Percentiles rank a stretch among this genome's conserved stretches.
Evolutionary conservation across 2,888 invertebrate species (phyloP).

Genomic region (Ferrisia virgata): DNA sequence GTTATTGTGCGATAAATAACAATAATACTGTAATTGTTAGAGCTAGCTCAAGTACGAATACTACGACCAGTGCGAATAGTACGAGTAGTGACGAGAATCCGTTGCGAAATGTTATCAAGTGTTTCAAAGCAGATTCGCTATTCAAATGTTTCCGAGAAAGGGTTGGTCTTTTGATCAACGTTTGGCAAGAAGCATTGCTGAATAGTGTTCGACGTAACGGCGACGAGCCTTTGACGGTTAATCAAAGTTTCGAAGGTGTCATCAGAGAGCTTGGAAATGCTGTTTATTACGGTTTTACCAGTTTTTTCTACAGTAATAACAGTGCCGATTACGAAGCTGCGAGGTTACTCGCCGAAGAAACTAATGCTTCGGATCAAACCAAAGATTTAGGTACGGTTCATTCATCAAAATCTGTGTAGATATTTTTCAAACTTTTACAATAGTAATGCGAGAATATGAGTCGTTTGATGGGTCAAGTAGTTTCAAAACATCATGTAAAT

Average conservation of each 20-base stretch:
- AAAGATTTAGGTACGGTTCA: slow-evolving; percentile 33
- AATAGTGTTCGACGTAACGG: slow-evolving; percentile 38
- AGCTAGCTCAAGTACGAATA: background rate
- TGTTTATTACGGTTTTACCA: slow-evolving; percentile 47
- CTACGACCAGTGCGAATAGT: background rate
- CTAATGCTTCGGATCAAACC: background rate
- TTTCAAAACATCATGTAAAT: background rate
- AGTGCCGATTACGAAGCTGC: background rate
- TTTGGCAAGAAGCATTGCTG: slow-evolving; percentile 26
- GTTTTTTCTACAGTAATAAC: slow-evolving; percentile 40
- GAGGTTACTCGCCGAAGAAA: slow-evolving; percentile 1
- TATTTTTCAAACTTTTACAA: background rate
- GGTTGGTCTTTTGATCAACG: slow-evolving; percentile 6
- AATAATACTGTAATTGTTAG: background rate
- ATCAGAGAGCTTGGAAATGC: slow-evolving; percentile 48
- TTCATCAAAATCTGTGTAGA: no score
- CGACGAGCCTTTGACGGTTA: background rate
- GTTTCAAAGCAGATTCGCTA: slow-evolving; percentile 37
- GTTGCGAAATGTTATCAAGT: slow-evolving; percentile 32
- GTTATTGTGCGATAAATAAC: slow-evolving; percentile 36
- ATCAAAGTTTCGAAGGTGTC: slow-evolving; percentile 46
- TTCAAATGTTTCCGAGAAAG: slow-evolving; percentile 39
- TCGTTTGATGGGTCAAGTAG: background rate
- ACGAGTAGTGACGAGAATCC: background rate
- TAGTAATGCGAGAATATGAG: background rate